Evolutionary conservation across 2,888 invertebrate genomes (phyloP), one percentile per base, ranked within the genome.

Genomic region (Troides aeacus): DNA sequence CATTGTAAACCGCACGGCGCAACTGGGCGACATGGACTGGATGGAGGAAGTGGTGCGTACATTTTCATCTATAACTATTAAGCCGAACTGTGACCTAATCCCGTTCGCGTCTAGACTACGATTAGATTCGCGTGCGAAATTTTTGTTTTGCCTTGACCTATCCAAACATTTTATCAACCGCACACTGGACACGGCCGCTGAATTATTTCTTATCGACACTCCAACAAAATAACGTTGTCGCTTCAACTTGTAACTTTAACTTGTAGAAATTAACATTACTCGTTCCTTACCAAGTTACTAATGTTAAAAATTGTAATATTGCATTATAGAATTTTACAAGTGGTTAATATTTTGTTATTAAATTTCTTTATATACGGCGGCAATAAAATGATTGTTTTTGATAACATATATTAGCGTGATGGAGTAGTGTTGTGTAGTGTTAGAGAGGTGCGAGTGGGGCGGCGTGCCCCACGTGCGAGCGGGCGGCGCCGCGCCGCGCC

Each of bases 21-120:
- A 83, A 81, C 78, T 80, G 80, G 83, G 79, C 85, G 83, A 83
- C 81, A 92, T 92, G 92, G 92, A 92, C 85, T 92, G 92, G 92
- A 91, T 92, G 89, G 91, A 90, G 81, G 89, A 92, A 78, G 89
- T 92, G 89, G 92, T 92, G 79, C 84, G 92, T 92, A 88, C 78
- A 70, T 72, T 82, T 79, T 74, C 73, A 74, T 74, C 74, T 74
- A 65, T 50, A 74, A 70, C 67, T 71, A 68, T 66, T 69, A 42
- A 4, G 56, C 2, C 61, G 39, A 8, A 17, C 60, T 53, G 56
- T n/a, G 18, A 1, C 15, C 50, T 59, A 24, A 60, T 63, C 56
- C 60, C 66, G 63, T 24, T 42, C 23, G n/a, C 2, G 53, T 62
- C 39, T 62, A 57, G 39, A 59, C 23, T 69, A 24, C 36, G 39